phyloP scores from a whole-genome alignment of 92 coral and sea anemone genomes.

The Anthopleura xanthogrammica region DNA sequence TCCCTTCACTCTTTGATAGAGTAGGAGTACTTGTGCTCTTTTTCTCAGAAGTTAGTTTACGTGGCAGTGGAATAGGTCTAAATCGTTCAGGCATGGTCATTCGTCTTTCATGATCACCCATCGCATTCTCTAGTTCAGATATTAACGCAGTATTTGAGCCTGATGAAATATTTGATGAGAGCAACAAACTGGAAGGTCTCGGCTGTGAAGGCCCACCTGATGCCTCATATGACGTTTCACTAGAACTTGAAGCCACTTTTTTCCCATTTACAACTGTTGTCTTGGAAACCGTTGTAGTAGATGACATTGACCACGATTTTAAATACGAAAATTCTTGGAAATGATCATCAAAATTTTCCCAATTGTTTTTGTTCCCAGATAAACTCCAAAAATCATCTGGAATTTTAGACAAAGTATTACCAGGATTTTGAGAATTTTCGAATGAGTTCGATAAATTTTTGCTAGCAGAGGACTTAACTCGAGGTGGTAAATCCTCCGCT shows the following conservation, averaged over 20 bases:
- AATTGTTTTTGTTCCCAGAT: constrained; percentile 8
- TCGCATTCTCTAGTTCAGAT: constrained; percentile 18
- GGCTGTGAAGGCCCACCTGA: constrained; percentile 24
- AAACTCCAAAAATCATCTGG: constrained; percentile 14
- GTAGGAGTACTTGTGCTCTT: constrained; percentile 13
- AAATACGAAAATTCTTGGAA: constrained; percentile 2
- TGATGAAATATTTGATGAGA: neutral
- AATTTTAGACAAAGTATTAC: neutral
- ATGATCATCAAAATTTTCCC: constrained; percentile 25
- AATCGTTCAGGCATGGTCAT: constrained; percentile 15
- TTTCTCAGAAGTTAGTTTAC: neutral
- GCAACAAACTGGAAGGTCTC: constrained; percentile 13
- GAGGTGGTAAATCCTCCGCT: neutral
- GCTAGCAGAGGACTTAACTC: neutral
- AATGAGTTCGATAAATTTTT: neutral
- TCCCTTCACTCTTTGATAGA: constrained; percentile 6
- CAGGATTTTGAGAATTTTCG: constrained; percentile 18
- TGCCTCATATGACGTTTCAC: constrained; percentile 12
- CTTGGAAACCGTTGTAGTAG: constrained; percentile 24
- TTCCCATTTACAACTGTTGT: constrained; percentile 30
- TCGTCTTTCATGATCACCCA: constrained; percentile 4
- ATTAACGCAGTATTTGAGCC: constrained; percentile 3
- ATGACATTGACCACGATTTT: constrained; percentile 21
- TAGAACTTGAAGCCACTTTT: constrained; percentile 21
- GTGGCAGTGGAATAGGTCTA: constrained; percentile 30